phyloP scores from a whole-genome alignment of 2,797 vertebrate genomes.

The Echiichthys vipera region DNA sequence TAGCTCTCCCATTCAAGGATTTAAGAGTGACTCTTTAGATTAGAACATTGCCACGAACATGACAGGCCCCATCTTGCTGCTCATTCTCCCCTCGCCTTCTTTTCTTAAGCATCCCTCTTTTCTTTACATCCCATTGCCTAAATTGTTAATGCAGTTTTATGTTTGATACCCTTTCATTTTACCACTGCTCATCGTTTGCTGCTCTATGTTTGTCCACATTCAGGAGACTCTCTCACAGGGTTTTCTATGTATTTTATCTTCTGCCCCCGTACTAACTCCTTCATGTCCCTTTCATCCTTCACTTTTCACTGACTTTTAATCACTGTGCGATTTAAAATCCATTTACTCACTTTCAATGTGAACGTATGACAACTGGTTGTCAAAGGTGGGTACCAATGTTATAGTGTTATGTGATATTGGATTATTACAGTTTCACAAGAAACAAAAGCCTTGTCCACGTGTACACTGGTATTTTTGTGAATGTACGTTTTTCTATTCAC shows the following conservation, averaged over 20 bases:
- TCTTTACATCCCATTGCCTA: conserved; percentile 33
- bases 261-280: conserved; percentile 17
- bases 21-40: conserved; percentile 69
- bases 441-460: too few relatives aligned
- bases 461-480: too few relatives aligned
- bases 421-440: conserved; percentile 16
- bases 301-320: conserved; percentile 24
- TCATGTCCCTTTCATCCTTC: conserved; percentile 18
- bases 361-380: background rate
- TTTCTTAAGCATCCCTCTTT: conserved; percentile 49
- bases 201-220: conserved; percentile 7
- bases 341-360: conserved; percentile 8
- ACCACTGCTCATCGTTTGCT: conserved; percentile 10
- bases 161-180: conserved; percentile 52
- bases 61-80: conserved; percentile 29
- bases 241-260: conserved; percentile 43
- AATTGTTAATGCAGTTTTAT: conserved; percentile 48
- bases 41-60: conserved; percentile 40
- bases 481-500: too few relatives aligned
- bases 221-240: conserved; percentile 15
- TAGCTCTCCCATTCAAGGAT: conserved; percentile 54
- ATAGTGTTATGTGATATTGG: conserved; percentile 23
- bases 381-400: conserved; percentile 3
- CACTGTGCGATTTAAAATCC: conserved; percentile 31
- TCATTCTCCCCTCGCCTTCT: conserved; percentile 27